Conservation (phyloP, 2,797 vertebrate genomes). For the Cossypha heuglini region DNA sequence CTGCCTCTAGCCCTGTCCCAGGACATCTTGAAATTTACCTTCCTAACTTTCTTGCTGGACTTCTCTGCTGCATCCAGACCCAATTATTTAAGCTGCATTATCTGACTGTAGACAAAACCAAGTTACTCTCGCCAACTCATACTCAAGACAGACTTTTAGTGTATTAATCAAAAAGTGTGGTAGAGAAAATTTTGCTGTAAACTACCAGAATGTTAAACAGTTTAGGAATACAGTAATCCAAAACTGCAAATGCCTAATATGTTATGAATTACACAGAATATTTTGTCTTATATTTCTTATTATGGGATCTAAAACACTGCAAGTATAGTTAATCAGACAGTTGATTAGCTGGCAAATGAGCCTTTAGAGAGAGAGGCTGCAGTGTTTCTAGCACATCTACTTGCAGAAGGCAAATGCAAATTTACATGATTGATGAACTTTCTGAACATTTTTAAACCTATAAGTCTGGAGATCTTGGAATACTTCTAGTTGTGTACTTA, state of each 20-base stretch:
- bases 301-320: not conserved
- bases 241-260: not conserved
- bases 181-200: not conserved
- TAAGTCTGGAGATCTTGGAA: not conserved
- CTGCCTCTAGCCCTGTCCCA: not conserved
- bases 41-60: not conserved
- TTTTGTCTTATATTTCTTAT: not conserved
- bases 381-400: too few species aligned
- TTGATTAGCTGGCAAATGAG: slow-evolving; percentile 1
- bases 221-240: not conserved
- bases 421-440: not conserved
- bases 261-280: not conserved
- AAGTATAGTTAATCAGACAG: not conserved
- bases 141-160: not conserved
- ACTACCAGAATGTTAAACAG: not conserved
- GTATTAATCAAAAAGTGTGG: not conserved
- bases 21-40: not conserved
- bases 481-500: not conserved
- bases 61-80: not conserved
- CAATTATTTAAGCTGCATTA: not conserved
- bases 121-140: not conserved
- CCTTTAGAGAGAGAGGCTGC: not conserved
- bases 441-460: not conserved
- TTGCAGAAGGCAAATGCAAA: not conserved
- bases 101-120: not conserved